Percentiles rank a stretch among this genome's conserved stretches.
phyloP scores from a whole-genome alignment of 1,140 invertebrate genomes.

The Pseudomyrmex sp. region DNA sequence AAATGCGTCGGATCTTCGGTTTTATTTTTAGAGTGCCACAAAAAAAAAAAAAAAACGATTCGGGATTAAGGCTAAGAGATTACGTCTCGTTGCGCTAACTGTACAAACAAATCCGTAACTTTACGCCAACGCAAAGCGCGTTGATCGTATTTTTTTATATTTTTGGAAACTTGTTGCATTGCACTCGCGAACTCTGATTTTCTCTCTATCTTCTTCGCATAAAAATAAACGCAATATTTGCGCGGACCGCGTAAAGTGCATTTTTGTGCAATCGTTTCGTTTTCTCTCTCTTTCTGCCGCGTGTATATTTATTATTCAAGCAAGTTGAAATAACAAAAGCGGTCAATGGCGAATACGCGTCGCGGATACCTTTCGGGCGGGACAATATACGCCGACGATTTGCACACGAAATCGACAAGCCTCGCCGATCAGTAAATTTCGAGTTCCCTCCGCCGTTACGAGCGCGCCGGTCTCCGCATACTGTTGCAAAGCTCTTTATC shows the following conservation, averaged over 20 bases:
- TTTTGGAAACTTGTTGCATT: background rate
- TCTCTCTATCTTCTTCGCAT: background rate
- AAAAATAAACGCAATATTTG: constrained; percentile 37
- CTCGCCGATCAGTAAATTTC: constrained; percentile 56
- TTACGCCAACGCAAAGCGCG: constrained; percentile 5
- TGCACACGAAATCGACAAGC: constrained; percentile 34
- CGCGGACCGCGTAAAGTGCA: background rate
- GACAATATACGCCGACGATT: constrained; percentile 38
- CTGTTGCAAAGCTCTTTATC: constrained; percentile 30
- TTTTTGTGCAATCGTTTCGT: background rate
- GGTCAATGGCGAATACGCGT: constrained; percentile 23
- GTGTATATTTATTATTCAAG: constrained; percentile 57
- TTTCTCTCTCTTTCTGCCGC: background rate
- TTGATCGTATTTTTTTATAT: background rate
- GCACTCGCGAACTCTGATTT: background rate
- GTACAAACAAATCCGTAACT: constrained; percentile 1
- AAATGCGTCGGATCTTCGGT: too few relatives aligned
- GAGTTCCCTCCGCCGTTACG: constrained; percentile 11
- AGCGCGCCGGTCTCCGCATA: constrained; percentile 15
- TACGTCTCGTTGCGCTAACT: background rate
- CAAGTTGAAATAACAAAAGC: constrained; percentile 41
- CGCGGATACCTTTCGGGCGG: constrained; percentile 8
- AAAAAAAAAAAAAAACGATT: too few relatives aligned
- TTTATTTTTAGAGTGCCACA: too few relatives aligned
- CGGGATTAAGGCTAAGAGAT: constrained; percentile 10